Evolutionary conservation across 2,888 invertebrate genomes (phyloP), one percentile per base, ranked within the genome.

Genomic region (Eupithecia vulgata): DNA sequence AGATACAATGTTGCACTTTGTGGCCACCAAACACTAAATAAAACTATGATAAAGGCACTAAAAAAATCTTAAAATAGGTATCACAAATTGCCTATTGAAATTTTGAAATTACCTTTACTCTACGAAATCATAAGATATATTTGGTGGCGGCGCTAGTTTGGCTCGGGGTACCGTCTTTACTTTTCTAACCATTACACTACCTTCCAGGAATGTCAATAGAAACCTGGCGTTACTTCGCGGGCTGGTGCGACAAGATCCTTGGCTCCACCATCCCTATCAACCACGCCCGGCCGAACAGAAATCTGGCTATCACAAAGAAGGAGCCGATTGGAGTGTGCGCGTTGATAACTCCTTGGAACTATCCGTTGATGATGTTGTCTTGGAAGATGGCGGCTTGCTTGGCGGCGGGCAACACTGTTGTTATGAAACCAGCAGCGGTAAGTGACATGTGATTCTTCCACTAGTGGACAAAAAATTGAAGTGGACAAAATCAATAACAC

Each of bases 351-450:
- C 99, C 99, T 0, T 99, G 99, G 99, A 99, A 99, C 90, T 99
- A 99, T 89, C 99, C 99, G 0, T 93, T 99, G 13, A 99, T 99
- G 99, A 99, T 99, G 99, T 91, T 99, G 15, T 98, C 98, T 0
- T 99, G 99, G 99, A 99, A 99, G 91, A 98, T 99, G 98, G 99
- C 99, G 0, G 98, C 99, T 5, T 99, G 99, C 85, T 94, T 99
- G 66, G 99, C 99, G 0, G 99, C 99, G 12, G 99, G 99, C 48
- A 99, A 99, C 87, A 99, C 99, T 0, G 98, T 99, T 0, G 96
- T 99, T 0, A 97, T 99, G 90, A 99, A 99, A 90, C 99, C 99
- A 0, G 99, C 99, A 0, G 97, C 97, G 84, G 97, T 97, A 77
- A 89, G 90, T 42, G 40, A 2, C n/a, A n/a, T n/a, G n/a, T n/a